Evolutionary conservation across 2,888 invertebrate species (phyloP), one percentile per base, ranked within the genome.

Genomic region (Aporophyla lueneburgensis): DNA sequence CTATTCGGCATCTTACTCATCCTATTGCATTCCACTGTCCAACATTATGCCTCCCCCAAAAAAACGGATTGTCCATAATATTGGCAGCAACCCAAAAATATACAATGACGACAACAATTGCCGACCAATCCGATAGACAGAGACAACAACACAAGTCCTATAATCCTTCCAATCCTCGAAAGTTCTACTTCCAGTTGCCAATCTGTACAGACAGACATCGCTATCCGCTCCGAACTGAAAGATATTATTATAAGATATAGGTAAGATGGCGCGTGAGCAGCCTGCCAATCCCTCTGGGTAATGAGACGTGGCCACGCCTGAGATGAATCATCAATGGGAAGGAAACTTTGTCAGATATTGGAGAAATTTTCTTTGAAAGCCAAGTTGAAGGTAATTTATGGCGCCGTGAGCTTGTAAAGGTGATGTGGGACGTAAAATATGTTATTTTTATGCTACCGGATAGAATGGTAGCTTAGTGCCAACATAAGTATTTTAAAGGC

Each of bases 261-360:
- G 58, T 76, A 49, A 49, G 80, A 12, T 24, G 56, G 71, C 40
- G 46, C 83, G 84, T 83, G 83, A 33, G n/a, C 2, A 0, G 85
- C 70, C 53, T 85, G 66, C 74, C 49, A n/a, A 67, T 21, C 19
- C 7, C 66, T 54, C 43, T 27, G 77, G 73, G 87, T 78, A 85
- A 87, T 81, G 85, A 85, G 81, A 43, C 83, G 81, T 73, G 73
- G 63, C n/a, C 12, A n/a, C 19, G 51, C 74, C 76, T 81, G 85
- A 81, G n/a, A n/a, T 59, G 86, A 87, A 87, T 86, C 72, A 75
- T 72, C 73, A 80, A 83, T 76, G 66, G 5, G 59, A 56, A 65
- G 12, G n/a, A n/a, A 65, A 63, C 40, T 65, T 69, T 21, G 62
- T 14, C 63, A 61, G 59, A 61, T 80, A 73, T 84, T 62, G 80